Percentiles rank a stretch among this genome's conserved stretches.
Conservation (phyloP, 2,888 invertebrate species). For the Cecidostiba fungosa region DNA sequence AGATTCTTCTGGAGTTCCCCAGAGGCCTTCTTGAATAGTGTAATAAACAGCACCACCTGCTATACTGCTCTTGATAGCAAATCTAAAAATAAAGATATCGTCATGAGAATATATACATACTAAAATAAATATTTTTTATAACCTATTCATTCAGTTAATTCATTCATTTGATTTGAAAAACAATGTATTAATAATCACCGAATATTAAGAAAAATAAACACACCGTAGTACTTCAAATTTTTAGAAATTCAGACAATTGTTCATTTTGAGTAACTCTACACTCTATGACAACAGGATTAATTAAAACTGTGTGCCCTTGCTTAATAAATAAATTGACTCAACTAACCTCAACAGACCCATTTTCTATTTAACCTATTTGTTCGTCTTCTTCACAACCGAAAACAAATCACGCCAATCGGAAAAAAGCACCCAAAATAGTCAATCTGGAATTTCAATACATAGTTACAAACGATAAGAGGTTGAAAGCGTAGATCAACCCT, state of each 20-base stretch:
- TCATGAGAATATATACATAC: conserved; percentile 17
- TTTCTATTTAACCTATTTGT: conserved; percentile 13
- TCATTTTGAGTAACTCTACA: neutral
- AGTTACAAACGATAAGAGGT: neutral
- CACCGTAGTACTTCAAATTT: neutral
- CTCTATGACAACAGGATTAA: neutral
- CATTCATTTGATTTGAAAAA: neutral
- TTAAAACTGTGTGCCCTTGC: neutral
- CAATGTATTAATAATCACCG: neutral
- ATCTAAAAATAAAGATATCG: conserved; percentile 68
- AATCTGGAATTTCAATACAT: conserved; percentile 20
- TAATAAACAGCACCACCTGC: conserved; percentile 77
- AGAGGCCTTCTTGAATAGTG: conserved; percentile 76
- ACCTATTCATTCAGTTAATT: neutral
- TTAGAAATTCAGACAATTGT: neutral
- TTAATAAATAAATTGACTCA: neutral
- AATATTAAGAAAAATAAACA: too few species aligned
- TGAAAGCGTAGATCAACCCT: conserved; percentile 5
- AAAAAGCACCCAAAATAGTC: neutral
- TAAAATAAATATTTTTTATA: neutral
- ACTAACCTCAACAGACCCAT: conserved; percentile 75
- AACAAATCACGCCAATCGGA: neutral
- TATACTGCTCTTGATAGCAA: conserved; percentile 74
- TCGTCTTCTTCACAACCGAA: neutral
- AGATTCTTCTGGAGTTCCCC: conserved; percentile 77